Evolutionary conservation across 92 coral and sea anemone species (phyloP).

Genomic region (Virgularia gustaviana): DNA sequence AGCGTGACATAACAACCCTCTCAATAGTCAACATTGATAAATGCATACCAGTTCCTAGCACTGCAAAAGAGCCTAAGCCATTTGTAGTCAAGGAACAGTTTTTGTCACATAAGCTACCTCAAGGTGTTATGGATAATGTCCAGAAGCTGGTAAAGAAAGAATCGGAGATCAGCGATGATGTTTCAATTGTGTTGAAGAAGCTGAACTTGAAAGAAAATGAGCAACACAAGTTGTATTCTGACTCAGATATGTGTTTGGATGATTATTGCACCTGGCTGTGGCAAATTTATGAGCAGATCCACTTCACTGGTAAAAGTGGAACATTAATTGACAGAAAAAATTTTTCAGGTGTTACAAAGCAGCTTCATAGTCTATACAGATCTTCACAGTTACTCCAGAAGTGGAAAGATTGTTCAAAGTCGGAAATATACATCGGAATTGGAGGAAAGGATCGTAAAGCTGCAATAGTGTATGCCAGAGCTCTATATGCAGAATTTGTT

Average conservation of each 20-base stretch:
- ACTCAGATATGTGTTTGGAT: constrained; percentile 2
- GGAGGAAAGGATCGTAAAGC: constrained; percentile 30
- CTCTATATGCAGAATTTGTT: constrained; percentile 9
- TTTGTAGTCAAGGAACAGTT: neutral
- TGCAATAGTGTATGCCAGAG: constrained; percentile 6
- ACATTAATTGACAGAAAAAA: constrained; percentile 20
- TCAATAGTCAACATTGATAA: neutral
- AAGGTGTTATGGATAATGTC: constrained; percentile 14
- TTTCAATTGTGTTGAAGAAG: neutral
- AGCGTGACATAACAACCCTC: neutral
- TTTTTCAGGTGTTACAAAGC: constrained; percentile 23
- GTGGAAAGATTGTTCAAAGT: constrained; percentile 36
- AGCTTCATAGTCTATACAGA: constrained; percentile 23
- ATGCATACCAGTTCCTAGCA: constrained; percentile 3
- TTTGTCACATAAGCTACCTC: neutral
- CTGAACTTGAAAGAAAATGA: constrained; percentile 14
- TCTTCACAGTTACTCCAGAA: constrained; percentile 31
- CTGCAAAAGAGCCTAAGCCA: neutral
- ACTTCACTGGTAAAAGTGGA: neutral
- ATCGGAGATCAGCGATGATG: constrained; percentile 7
- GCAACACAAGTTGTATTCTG: constrained; percentile 11
- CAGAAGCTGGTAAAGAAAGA: constrained; percentile 7
- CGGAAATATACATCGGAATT: constrained; percentile 14
- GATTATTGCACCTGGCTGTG: constrained; percentile 32
- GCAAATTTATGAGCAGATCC: constrained; percentile 23